Percentiles rank a stretch among this genome's conserved stretches.
Evolutionary conservation across 1,140 invertebrate species (phyloP).

Genomic region (Lasaia peninsularis): DNA sequence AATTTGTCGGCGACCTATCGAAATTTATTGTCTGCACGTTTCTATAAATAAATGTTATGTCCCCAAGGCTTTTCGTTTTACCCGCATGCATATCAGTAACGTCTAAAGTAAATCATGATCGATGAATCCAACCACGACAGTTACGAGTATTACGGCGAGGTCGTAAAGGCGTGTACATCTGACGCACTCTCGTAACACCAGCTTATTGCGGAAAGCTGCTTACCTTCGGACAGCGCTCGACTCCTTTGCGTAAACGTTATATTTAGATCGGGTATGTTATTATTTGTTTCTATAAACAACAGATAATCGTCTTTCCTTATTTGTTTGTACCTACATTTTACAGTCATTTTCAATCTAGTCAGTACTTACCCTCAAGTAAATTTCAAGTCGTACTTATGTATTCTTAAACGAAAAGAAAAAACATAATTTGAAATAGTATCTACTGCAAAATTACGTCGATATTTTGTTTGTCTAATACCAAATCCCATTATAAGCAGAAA

Average conservation of each 20-base stretch:
- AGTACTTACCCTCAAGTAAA: too few relatives aligned
- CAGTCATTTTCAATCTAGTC: too few relatives aligned
- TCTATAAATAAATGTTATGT: constrained; percentile 5
- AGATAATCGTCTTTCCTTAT: neutral
- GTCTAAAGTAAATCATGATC: constrained; percentile 8
- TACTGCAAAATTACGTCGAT: too few relatives aligned
- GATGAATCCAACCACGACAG: constrained; percentile 6
- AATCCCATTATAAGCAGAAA: too few relatives aligned
- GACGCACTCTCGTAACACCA: constrained; percentile 27
- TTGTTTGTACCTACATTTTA: too few relatives aligned
- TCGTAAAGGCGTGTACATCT: constrained; percentile 21
- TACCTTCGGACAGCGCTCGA: constrained; percentile 38
- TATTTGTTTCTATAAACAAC: neutral
- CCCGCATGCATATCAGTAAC: neutral
- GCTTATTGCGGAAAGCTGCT: constrained; percentile 47
- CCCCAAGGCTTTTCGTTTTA: constrained; percentile 5
- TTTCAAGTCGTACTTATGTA: too few relatives aligned
- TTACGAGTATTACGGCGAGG: constrained; percentile 9
- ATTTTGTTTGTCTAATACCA: too few relatives aligned
- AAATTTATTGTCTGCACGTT: neutral
- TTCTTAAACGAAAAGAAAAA: too few relatives aligned
- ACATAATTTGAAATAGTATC: too few relatives aligned
- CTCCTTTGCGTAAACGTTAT: constrained; percentile 11
- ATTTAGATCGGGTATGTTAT: neutral
- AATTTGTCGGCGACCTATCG: neutral